phyloP scores from a whole-genome alignment of 2,113 vertebrate species.

The Saiga tatarica region DNA sequence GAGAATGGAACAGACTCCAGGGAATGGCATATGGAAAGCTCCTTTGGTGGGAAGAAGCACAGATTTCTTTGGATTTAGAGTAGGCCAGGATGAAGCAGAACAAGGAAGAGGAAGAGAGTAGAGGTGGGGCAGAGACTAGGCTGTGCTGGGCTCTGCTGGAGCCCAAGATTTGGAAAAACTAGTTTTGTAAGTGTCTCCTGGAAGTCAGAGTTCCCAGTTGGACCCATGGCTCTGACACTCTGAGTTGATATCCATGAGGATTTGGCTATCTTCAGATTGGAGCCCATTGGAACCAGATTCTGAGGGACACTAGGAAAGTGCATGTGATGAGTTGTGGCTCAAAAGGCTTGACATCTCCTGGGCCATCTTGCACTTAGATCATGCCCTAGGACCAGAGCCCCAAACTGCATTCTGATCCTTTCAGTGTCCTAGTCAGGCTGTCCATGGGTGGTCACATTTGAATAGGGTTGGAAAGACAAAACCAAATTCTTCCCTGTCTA shows the following conservation, averaged over 20 bases:
- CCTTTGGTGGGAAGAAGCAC: neutral
- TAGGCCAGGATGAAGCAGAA: neutral
- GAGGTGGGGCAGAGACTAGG: neutral
- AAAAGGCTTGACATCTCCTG: neutral
- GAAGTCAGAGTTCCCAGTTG: neutral
- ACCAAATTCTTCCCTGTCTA: neutral
- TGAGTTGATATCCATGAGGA: neutral
- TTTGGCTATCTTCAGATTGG: neutral
- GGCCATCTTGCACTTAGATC: neutral
- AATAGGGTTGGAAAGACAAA: neutral
- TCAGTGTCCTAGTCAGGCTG: neutral
- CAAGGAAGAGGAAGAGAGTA: neutral
- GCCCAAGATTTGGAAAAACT: neutral
- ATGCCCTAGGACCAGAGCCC: neutral
- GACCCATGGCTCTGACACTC: neutral
- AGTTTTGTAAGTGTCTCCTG: neutral
- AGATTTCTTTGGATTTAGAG: neutral
- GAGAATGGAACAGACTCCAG: neutral
- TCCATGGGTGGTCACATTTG: neutral
- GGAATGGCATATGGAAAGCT: neutral
- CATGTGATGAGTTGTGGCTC: neutral
- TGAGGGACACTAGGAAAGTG: neutral
- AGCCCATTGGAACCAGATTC: neutral
- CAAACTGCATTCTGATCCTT: neutral
- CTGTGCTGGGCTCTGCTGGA: neutral